Evolutionary conservation across 1,140 invertebrate genomes (phyloP), one percentile per base, ranked within the genome.

Genomic region (Drosophila hydei): DNA sequence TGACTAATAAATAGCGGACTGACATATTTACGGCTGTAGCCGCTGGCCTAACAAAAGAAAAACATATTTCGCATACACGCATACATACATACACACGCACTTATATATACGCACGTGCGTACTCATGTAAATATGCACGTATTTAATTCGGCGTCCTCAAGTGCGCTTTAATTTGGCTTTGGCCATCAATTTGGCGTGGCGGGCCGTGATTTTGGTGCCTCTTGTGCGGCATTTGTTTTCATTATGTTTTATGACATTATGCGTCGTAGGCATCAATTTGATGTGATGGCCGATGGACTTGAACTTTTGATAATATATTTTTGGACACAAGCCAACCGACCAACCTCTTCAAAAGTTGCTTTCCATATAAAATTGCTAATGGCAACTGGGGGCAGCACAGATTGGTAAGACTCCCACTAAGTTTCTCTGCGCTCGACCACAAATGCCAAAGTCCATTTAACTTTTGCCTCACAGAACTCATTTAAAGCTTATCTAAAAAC

Each of bases 401-500:
- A n/a, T n/a, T n/a, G n/a, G 1, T 1, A 23, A 23, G 21, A 23
- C 2, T 23, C 4, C 4, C 21, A 23, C 2, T 3, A 23, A 23
- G 2, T 11, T 45, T 9, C 40, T 42, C 11, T 45, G 0, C 42
- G 27, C 27, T 27, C 27, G 27, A 27, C 27, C 25, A 18, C 30
- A 9, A 21, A 0, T 9, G 8, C 25, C 25, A 11, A 51, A 30
- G 23, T 36, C 48, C 27, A 21, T 70, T 74, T 75, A 65, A 67
- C 72, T 79, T 72, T 72, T 48, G 40, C 42, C 62, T 59, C 9
- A 43, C 19, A 12, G 12, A 68, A 70, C 47, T 47, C 40, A 65
- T 73, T 87, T 77, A 87, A 77, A 64, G 54, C 80, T 85, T 81
- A 85, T 85, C 80, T 71, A 69, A 87, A 87, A 87, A 48, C 80